Percentiles rank a stretch among this genome's conserved stretches.
Evolutionary conservation across 2,797 vertebrate genomes (phyloP).

Genomic region (Halcyon smyrnensis): DNA sequence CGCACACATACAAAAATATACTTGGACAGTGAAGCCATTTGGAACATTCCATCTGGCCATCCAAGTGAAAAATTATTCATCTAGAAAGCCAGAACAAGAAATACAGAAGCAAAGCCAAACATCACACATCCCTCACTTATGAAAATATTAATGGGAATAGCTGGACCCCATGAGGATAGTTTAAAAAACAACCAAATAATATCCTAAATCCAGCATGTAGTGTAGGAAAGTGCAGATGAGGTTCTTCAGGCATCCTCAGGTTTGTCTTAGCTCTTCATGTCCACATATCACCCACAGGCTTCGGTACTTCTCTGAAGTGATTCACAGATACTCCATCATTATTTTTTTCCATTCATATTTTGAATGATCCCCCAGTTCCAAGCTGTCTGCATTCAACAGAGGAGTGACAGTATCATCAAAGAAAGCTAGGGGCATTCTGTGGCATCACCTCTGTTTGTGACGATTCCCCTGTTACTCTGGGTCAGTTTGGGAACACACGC

Average conservation of each 20-base stretch:
- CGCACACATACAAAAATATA: background rate
- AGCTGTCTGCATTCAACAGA: background rate
- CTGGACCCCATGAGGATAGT: background rate
- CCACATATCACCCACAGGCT: background rate
- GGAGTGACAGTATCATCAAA: accelerated
- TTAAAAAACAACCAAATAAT: background rate
- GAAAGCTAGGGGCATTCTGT: background rate
- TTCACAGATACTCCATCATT: background rate
- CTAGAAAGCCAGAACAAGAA: background rate
- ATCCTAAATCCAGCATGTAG: background rate
- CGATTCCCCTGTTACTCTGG: background rate
- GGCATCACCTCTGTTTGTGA: background rate
- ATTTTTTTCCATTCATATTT: background rate
- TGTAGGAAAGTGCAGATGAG: background rate
- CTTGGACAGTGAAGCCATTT: background rate
- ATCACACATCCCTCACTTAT: background rate
- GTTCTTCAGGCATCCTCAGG: background rate
- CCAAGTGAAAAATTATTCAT: background rate
- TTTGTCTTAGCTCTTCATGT: background rate
- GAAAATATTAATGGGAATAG: background rate
- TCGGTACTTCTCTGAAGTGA: background rate
- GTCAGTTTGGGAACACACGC: background rate
- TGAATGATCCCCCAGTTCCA: background rate
- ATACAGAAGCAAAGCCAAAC: background rate
- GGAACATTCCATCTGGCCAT: background rate